These are phyloP conservation scores for Hemicrepidius hirtus DNA, from an alignment of 2,888 invertebrate species.

Conservation along the genomic window DNA sequence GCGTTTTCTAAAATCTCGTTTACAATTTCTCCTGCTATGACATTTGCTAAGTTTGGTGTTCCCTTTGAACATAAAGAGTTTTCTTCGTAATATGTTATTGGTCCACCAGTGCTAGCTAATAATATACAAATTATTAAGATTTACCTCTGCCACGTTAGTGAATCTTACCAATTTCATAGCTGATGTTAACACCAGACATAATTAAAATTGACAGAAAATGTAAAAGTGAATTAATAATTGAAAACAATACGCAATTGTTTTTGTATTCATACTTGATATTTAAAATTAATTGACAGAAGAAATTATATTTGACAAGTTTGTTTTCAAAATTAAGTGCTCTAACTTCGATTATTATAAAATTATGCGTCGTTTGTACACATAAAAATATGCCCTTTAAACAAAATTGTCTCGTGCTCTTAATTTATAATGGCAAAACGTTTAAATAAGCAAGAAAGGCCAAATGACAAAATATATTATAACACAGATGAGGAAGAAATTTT, in stretches of 20 bases:
- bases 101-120: slow-evolving; percentile 55
- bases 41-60: slow-evolving; percentile 34
- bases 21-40: slow-evolving; percentile 65
- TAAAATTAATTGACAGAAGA: slow-evolving; percentile 3
- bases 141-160: not conserved
- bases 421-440: slow-evolving; percentile 27
- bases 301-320: slow-evolving; percentile 35
- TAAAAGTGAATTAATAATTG: slow-evolving; percentile 33
- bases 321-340: slow-evolving; percentile 29
- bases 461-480: not conserved
- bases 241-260: slow-evolving; percentile 24
- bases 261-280: not conserved
- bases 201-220: slow-evolving; percentile 50
- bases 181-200: slow-evolving; percentile 56
- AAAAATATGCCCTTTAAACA: slow-evolving; percentile 19
- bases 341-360: slow-evolving; percentile 4
- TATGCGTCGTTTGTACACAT: not conserved
- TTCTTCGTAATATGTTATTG: slow-evolving; percentile 49
- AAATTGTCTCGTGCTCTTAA: slow-evolving; percentile 5
- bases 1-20: slow-evolving; percentile 69
- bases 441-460: not conserved
- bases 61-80: slow-evolving; percentile 18
- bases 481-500: slow-evolving; percentile 44
- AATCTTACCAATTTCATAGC: slow-evolving; percentile 56
- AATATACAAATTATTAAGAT: slow-evolving; percentile 3